Conservation (phyloP, 1,140 invertebrate species). For the Coelopa frigida region DNA sequence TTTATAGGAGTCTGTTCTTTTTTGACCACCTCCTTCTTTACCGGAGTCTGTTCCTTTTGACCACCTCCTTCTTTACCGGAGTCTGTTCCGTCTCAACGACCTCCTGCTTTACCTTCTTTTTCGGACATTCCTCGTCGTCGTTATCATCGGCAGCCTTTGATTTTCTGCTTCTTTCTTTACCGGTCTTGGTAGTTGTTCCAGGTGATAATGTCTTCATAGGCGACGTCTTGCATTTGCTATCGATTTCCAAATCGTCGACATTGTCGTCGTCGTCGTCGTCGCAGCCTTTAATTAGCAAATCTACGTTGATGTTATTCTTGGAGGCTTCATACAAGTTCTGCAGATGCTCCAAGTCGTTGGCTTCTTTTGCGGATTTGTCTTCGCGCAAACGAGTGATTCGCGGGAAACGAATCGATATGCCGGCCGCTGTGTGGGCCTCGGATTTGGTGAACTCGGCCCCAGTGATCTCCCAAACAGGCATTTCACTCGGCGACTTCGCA, state of each 20-base stretch:
- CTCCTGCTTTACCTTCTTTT: slow-evolving; percentile 6
- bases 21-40: slow-evolving; percentile 4
- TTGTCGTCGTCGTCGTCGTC: slow-evolving; percentile 5
- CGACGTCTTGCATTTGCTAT: slow-evolving; percentile 14
- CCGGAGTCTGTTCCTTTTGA: background rate
- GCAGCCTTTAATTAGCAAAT: slow-evolving; percentile 45
- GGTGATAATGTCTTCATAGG: too few relatives aligned
- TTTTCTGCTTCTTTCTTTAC: slow-evolving; percentile 16
- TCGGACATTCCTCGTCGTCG: slow-evolving; percentile 19
- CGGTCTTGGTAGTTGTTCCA: slow-evolving; percentile 13
- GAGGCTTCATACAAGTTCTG: slow-evolving; percentile 58
- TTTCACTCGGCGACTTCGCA: slow-evolving; percentile 69
- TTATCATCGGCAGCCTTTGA: background rate
- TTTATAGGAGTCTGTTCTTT: background rate
- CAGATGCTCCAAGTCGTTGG: slow-evolving; percentile 71
- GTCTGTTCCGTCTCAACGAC: background rate
- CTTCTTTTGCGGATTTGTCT: slow-evolving; percentile 79
- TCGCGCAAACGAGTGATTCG: slow-evolving; percentile 73
- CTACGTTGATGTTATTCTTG: slow-evolving; percentile 59
- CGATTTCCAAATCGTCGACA: slow-evolving; percentile 6
- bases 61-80: background rate
- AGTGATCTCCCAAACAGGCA: slow-evolving; percentile 90
- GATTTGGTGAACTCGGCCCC: slow-evolving; percentile 85
- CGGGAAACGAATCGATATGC: slow-evolving; percentile 89
- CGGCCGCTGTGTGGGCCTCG: slow-evolving; percentile 80